Conservation (phyloP, 2,888 invertebrate genomes). For the Salpingus planirostris region DNA sequence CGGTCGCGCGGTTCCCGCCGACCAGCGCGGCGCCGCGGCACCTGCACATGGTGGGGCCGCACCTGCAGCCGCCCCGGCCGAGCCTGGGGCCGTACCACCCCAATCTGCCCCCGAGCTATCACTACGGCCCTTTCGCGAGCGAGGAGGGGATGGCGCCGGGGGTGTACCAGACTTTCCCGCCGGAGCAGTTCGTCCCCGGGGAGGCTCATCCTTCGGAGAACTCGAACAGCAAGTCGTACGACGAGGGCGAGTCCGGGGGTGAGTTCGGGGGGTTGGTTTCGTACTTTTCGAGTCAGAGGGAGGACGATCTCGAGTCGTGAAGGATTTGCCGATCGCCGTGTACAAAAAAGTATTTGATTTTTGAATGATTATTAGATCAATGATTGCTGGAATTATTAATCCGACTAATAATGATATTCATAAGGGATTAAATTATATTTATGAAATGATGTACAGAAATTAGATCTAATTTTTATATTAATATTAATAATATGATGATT, state of each 20-base stretch:
- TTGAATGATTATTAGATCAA: no score
- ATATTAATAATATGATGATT: no score
- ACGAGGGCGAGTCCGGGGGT: slow-evolving; percentile 54
- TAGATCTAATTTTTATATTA: slow-evolving; percentile 14
- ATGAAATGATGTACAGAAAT: slow-evolving; percentile 18
- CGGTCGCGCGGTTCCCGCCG: slow-evolving; percentile 22
- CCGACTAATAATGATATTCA: no score
- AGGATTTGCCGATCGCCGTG: no score
- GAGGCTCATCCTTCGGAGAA: slow-evolving; percentile 16
- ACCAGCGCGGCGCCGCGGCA: slow-evolving; percentile 31
- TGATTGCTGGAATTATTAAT: no score
- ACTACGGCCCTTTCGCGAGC: slow-evolving; percentile 38
- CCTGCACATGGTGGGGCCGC: slow-evolving; percentile 20
- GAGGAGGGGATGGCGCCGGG: slow-evolving; percentile 13
- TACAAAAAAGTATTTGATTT: no score
- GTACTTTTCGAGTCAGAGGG: slow-evolving; percentile 84
- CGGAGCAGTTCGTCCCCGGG: slow-evolving; percentile 23
- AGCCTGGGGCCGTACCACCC: slow-evolving; percentile 29
- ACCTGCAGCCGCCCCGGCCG: slow-evolving; percentile 28
- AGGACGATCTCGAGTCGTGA: slow-evolving; percentile 80
- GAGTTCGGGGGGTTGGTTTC: slow-evolving; percentile 87
- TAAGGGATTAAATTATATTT: slow-evolving; percentile 14
- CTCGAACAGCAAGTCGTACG: slow-evolving; percentile 41
- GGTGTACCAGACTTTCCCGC: slow-evolving; percentile 19
- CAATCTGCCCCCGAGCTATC: slow-evolving; percentile 38